Conservation (phyloP, 2,888 invertebrate genomes). For the Ormyrus rosae region DNA sequence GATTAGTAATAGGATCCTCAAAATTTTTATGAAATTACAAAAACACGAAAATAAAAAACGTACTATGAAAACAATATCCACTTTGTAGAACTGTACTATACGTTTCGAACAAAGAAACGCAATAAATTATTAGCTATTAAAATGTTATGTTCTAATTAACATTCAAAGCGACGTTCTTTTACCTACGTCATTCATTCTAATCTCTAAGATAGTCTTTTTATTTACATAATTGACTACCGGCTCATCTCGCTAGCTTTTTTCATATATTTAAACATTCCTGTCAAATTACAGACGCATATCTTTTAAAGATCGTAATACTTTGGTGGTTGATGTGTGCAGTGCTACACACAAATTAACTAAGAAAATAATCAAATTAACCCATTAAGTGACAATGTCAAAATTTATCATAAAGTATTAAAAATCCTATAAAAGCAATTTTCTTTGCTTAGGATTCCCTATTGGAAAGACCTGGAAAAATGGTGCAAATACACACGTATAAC, state of each 20-base stretch:
- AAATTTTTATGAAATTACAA: slow-evolving; percentile 1
- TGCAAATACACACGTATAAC: too few species aligned
- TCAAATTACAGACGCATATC: not conserved
- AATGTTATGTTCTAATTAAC: slow-evolving; percentile 25
- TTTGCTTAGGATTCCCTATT: too few species aligned
- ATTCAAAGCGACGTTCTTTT: slow-evolving; percentile 33
- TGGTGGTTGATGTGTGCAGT: slow-evolving; percentile 10
- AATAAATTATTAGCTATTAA: slow-evolving; percentile 15
- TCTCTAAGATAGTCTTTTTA: slow-evolving; percentile 61
- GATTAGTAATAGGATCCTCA: slow-evolving; percentile 11
- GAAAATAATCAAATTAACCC: not conserved
- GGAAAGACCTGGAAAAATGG: too few species aligned
- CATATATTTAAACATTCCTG: not conserved
- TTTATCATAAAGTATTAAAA: too few species aligned
- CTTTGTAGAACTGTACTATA: not conserved
- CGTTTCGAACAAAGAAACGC: not conserved
- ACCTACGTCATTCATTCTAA: slow-evolving; percentile 29
- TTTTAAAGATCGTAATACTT: slow-evolving; percentile 32
- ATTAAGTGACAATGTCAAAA: not conserved
- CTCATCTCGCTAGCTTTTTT: slow-evolving; percentile 32
- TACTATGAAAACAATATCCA: not conserved
- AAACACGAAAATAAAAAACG: not conserved
- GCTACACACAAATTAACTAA: not conserved
- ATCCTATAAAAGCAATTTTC: too few species aligned
- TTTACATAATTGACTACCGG: slow-evolving; percentile 69